Percentiles rank a stretch among this genome's conserved stretches.
phyloP scores from a whole-genome alignment of 2,888 invertebrate genomes.

The Dermolepida albohirtum region DNA sequence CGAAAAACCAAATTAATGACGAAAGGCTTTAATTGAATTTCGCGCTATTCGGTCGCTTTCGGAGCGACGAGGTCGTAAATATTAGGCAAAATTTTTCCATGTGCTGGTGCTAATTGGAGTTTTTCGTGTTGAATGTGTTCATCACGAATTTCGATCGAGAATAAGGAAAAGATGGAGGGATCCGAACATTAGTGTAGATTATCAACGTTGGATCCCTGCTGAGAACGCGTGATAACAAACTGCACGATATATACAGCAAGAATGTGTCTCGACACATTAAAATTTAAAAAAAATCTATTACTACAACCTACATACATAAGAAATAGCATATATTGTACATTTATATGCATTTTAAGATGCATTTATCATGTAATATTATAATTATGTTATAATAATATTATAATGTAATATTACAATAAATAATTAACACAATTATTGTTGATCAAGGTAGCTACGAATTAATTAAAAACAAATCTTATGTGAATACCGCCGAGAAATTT shows the following conservation, averaged over 20 bases:
- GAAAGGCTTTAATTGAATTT: conserved; percentile 33
- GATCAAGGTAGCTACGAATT: too few species aligned
- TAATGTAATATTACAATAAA: too few species aligned
- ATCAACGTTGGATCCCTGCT: not conserved
- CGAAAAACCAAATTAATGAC: conserved; percentile 25
- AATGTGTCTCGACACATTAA: not conserved
- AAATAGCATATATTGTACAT: too few species aligned
- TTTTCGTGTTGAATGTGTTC: conserved; percentile 38
- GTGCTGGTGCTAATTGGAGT: conserved; percentile 31
- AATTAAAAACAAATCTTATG: too few species aligned
- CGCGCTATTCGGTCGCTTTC: conserved; percentile 26
- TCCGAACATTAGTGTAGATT: not conserved
- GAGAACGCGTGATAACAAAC: not conserved
- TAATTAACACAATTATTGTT: too few species aligned
- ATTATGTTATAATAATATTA: too few species aligned
- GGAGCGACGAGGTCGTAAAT: conserved; percentile 7
- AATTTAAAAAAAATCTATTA: not conserved
- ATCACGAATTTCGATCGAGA: conserved; percentile 21
- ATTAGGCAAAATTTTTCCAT: conserved; percentile 19
- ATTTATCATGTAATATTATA: too few species aligned
- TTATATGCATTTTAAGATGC: too few species aligned
- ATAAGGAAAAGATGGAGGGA: not conserved
- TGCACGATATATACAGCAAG: not conserved
- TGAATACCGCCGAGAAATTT: too few species aligned
- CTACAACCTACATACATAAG: too few species aligned